Base-by-base conservation (phyloP, 1,140 invertebrate species). In the Platorchestia sp. region DNA sequence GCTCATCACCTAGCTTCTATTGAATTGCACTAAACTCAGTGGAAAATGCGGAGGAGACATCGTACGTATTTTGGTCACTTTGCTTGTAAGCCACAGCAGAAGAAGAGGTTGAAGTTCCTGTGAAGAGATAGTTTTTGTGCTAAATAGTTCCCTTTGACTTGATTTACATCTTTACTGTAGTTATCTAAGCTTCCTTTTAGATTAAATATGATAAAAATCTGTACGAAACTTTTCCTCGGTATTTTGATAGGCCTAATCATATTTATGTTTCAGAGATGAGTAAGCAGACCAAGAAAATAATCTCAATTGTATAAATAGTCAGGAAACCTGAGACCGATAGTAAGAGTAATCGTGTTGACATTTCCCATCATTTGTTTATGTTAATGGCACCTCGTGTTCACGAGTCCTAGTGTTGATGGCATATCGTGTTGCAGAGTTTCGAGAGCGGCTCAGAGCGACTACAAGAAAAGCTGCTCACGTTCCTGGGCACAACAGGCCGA, bases 401-500 rank as follows among this genome's bases (percentile, higher is more conserved):
- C n/a, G n/a, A n/a, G n/a, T n/a, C n/a, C n/a, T n/a, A n/a, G n/a
- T n/a, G n/a, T n/a, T n/a, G n/a, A 51, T 19, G 6, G 47, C 19
- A 51, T 51, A 19, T 51, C 19, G 47, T 95, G 95, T 96, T 96
- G 45, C 96, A 97, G 97, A 97, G 97, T 96, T 97, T 97, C 97
- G 96, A 97, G 95, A 97, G 97, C 95, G 97, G 97, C 53, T 97
- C 97, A 96, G 97, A 97, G 95, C 97, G 97, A 95, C 97, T 97
- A 95, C 96, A 97, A 96, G 97, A 97, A 95, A 97, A 97, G 95
- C 97, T 98, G 27, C 96, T 98, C 10, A 97, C 97, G 95, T 97
- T 98, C 53, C 97, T 97, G 95, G 97, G 97, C 40, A 97, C 97
- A 96, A 97, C 98, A 95, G 97, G 97, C 36, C 97, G 97, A 95